These are phyloP conservation scores for Nyctereutes procyonoides DNA, from an alignment of 2,113 vertebrate species.

Conservation along the genomic window DNA sequence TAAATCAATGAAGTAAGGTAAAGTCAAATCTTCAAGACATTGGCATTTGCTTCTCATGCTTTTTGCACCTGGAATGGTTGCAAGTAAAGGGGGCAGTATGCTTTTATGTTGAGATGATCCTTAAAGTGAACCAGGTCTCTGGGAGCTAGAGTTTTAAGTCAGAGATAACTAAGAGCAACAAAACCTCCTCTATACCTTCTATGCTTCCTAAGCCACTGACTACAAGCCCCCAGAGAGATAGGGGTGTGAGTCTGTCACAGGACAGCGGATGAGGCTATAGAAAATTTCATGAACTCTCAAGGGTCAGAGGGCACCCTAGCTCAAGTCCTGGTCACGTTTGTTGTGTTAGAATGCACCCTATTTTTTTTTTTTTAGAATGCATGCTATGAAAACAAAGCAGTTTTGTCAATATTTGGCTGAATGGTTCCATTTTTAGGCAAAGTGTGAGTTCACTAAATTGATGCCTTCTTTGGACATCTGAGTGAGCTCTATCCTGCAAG, in stretches of 20 bases:
- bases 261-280: not conserved
- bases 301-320: not conserved
- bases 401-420: not conserved
- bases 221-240: not conserved
- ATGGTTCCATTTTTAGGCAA: not conserved
- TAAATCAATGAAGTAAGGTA: slow-evolving; percentile 7
- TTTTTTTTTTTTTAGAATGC: not conserved
- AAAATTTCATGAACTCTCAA: not conserved
- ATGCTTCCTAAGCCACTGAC: not conserved
- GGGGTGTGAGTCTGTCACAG: not conserved
- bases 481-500: not conserved
- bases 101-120: not conserved
- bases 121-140: not conserved
- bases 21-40: not conserved
- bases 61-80: not conserved
- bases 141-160: not conserved
- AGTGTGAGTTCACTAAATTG: not conserved
- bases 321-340: not conserved
- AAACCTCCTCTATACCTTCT: not conserved
- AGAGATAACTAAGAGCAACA: not conserved
- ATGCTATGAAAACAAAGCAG: not conserved
- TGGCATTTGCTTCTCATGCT: not conserved
- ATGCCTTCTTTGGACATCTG: not conserved
- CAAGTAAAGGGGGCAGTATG: not conserved
- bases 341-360: not conserved